Evolutionary conservation across 1,140 invertebrate species (phyloP).

Genomic region (Physella acuta): DNA sequence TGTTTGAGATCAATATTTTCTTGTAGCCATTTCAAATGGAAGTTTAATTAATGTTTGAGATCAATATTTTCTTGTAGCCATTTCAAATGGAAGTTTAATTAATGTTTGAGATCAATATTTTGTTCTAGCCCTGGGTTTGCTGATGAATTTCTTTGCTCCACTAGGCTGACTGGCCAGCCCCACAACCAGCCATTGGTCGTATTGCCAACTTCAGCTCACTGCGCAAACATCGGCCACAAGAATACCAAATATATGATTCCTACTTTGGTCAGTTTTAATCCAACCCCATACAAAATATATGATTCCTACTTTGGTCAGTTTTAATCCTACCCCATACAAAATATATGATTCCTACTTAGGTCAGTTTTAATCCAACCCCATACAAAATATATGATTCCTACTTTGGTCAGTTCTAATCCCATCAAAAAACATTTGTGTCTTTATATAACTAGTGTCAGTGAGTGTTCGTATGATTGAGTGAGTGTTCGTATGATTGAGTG

Average conservation of each 20-base stretch:
- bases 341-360: conserved; percentile 94
- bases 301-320: conserved; percentile 84
- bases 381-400: conserved; percentile 94
- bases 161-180: conserved; percentile 83
- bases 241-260: conserved; percentile 94
- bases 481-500: too few relatives aligned
- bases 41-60: too few relatives aligned
- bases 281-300: conserved; percentile 93
- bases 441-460: too few relatives aligned
- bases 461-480: too few relatives aligned
- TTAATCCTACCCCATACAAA: too few relatives aligned
- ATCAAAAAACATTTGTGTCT: too few relatives aligned
- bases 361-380: too few relatives aligned
- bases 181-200: conserved; percentile 88
- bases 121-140: not conserved
- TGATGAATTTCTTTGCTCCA: conserved; percentile 23
- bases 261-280: conserved; percentile 81
- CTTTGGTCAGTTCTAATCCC: conserved; percentile 78
- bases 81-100: too few relatives aligned
- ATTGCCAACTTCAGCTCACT: conserved; percentile 95
- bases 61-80: too few relatives aligned
- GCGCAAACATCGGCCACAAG: conserved; percentile 92
- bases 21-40: too few relatives aligned
- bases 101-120: not conserved
- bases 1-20: too few relatives aligned